Percentiles rank a stretch among this genome's conserved stretches.
Evolutionary conservation across 2,113 vertebrate genomes (phyloP).

Genomic region (Progne subis): DNA sequence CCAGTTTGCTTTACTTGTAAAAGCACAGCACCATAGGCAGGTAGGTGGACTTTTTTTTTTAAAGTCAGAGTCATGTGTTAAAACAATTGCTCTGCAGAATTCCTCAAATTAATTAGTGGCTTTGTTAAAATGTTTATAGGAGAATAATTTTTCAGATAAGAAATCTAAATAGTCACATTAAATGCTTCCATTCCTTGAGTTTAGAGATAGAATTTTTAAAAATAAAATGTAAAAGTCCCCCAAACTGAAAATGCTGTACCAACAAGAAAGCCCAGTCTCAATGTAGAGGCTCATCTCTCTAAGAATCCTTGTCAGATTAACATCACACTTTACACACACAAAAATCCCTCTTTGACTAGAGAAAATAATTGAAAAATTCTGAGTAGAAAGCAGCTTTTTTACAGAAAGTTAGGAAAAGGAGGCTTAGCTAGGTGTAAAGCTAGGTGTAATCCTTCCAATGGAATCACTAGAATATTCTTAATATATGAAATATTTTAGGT

Average conservation of each 20-base stretch:
- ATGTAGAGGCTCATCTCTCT: background rate
- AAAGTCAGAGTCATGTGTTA: background rate
- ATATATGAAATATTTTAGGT: background rate
- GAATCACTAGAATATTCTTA: background rate
- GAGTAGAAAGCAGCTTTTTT: background rate
- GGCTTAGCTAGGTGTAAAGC: background rate
- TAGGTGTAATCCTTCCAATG: background rate
- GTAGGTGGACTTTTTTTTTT: background rate
- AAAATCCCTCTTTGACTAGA: background rate
- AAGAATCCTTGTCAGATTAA: slow-evolving; percentile 11
- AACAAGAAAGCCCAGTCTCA: background rate
- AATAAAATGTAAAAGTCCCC: background rate
- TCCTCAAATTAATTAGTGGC: background rate
- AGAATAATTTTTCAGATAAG: background rate
- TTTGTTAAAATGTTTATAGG: background rate
- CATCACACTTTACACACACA: background rate
- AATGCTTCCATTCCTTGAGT: background rate
- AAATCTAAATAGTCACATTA: background rate
- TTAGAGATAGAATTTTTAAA: background rate
- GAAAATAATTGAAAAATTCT: background rate
- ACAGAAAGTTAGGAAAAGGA: background rate
- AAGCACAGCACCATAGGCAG: background rate
- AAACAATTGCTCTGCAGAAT: background rate
- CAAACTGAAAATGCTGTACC: background rate
- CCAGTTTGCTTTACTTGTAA: background rate